Conservation (phyloP, 2,113 vertebrate genomes). For the Cairina moschata region DNA sequence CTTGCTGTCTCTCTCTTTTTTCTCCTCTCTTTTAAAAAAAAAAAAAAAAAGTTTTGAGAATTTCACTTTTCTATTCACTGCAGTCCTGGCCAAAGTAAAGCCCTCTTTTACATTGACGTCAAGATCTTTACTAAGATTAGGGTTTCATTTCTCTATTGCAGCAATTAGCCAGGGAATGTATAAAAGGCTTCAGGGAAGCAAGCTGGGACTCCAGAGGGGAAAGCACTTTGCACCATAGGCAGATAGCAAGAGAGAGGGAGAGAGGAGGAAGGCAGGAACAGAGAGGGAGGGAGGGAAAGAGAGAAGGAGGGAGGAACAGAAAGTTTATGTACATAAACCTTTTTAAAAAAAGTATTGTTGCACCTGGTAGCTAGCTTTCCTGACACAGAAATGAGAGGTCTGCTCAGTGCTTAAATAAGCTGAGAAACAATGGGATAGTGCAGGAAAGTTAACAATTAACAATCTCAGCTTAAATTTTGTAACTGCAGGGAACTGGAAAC, state of each 20-base stretch:
- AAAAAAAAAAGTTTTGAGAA: constrained; percentile 77
- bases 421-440: constrained; percentile 76
- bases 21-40: background rate
- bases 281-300: background rate
- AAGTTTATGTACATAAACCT: constrained; percentile 75
- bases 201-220: constrained; percentile 77
- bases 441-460: constrained; percentile 76
- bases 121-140: constrained; percentile 91
- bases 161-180: constrained; percentile 89
- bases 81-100: constrained; percentile 85
- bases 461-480: constrained; percentile 74
- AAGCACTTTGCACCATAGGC: constrained; percentile 79
- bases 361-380: constrained; percentile 74
- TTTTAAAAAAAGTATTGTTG: constrained; percentile 60
- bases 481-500: constrained; percentile 78
- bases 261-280: constrained; percentile 66
- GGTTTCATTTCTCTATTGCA: constrained; percentile 88
- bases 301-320: constrained; percentile 60
- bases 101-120: constrained; percentile 92
- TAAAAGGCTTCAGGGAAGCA: constrained; percentile 86
- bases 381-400: constrained; percentile 53
- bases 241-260: constrained; percentile 73
- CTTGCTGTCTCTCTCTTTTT: constrained; percentile 42
- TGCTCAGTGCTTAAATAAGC: constrained; percentile 70
- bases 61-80: constrained; percentile 85